Evolutionary conservation across 2,888 invertebrate genomes (phyloP).

Genomic region (Hypolimnas misippus): DNA sequence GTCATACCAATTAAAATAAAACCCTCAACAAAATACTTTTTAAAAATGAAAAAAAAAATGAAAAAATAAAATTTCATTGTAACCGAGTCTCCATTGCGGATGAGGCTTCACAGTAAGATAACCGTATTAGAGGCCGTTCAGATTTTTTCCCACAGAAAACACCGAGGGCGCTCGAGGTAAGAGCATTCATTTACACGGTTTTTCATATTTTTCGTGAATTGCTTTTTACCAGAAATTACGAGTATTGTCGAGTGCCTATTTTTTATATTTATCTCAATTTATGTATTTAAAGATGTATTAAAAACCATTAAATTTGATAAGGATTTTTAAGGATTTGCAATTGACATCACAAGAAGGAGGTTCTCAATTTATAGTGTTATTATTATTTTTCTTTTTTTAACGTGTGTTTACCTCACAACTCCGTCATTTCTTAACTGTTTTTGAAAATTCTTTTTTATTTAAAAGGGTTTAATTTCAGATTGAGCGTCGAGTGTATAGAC

Average conservation of each 20-base stretch:
- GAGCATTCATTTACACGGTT: conserved; percentile 44
- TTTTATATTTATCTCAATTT: conserved; percentile 22
- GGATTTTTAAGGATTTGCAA: not conserved
- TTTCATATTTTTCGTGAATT: conserved; percentile 41
- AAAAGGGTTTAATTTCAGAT: too few relatives aligned
- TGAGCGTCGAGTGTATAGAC: too few relatives aligned
- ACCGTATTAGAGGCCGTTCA: conserved; percentile 44
- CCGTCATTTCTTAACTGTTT: too few relatives aligned
- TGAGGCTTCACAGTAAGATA: conserved; percentile 34
- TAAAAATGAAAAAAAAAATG: conserved; percentile 9
- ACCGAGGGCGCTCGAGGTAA: conserved; percentile 42
- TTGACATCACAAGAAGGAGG: too few relatives aligned
- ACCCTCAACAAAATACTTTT: conserved; percentile 1
- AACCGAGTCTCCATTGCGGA: conserved; percentile 11
- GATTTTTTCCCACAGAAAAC: conserved; percentile 43
- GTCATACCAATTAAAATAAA: conserved; percentile 7
- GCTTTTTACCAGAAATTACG: conserved; percentile 34
- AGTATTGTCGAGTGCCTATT: conserved; percentile 23
- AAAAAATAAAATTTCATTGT: conserved; percentile 11
- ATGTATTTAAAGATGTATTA: conserved; percentile 8
- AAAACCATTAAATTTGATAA: not conserved
- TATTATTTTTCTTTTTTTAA: too few relatives aligned
- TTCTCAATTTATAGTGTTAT: too few relatives aligned
- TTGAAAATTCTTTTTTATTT: too few relatives aligned
- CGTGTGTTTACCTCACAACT: too few relatives aligned